Percentiles rank a stretch among this genome's conserved stretches.
These are phyloP conservation scores for Gobionotothen gibberifrons DNA, from an alignment of 2,797 vertebrate species.

Conservation along the genomic window DNA sequence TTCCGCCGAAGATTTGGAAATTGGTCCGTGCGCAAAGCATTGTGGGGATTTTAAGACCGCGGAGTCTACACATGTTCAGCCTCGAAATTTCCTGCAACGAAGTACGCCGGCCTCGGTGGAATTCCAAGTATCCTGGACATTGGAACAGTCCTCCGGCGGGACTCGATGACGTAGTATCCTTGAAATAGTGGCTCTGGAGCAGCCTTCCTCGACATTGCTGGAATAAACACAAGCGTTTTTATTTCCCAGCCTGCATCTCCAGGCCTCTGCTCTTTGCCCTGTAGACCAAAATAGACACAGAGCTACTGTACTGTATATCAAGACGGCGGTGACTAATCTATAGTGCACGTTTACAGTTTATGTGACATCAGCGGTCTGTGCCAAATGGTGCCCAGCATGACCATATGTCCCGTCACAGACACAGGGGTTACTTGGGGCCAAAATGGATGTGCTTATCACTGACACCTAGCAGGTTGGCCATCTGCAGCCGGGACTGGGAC, in stretches of 20 bases:
- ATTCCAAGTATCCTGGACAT: too few relatives aligned
- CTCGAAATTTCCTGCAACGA: too few relatives aligned
- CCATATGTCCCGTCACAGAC: slow-evolving; percentile 84
- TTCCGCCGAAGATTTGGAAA: too few relatives aligned
- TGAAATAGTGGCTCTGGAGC: too few relatives aligned
- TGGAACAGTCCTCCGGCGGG: too few relatives aligned
- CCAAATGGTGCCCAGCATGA: slow-evolving; percentile 82
- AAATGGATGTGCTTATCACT: slow-evolving; percentile 76
- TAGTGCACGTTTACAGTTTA: slow-evolving; percentile 74
- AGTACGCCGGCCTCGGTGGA: too few relatives aligned
- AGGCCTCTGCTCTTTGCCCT: slow-evolving; percentile 54
- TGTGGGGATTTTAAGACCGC: too few relatives aligned
- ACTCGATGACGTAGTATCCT: too few relatives aligned
- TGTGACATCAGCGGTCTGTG: slow-evolving; percentile 72
- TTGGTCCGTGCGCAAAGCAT: too few relatives aligned
- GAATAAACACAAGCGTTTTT: slow-evolving; percentile 47
- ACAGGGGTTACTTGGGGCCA: slow-evolving; percentile 73
- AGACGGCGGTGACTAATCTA: slow-evolving; percentile 67
- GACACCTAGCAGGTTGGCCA: slow-evolving; percentile 82
- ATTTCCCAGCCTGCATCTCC: slow-evolving; percentile 53
- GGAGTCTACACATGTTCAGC: too few relatives aligned
- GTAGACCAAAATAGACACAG: slow-evolving; percentile 64
- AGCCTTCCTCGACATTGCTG: neutral
- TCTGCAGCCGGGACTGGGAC: slow-evolving; percentile 76
- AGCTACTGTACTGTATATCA: slow-evolving; percentile 66